Evolutionary conservation across 2,888 invertebrate species (phyloP).

Genomic region (Dicroscelio sp.): DNA sequence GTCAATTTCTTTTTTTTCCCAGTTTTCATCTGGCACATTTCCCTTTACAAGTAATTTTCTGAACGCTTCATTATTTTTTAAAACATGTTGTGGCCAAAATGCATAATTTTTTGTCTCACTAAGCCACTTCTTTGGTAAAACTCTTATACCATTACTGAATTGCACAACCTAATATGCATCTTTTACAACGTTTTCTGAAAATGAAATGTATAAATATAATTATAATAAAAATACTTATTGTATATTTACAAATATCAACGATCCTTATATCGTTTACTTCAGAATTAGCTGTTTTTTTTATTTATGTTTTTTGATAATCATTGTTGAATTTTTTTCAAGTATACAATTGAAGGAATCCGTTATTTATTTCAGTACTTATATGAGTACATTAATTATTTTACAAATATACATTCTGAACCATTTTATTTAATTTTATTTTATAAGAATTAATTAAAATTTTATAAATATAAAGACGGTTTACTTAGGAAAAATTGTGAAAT

Average conservation of each 20-base stretch:
- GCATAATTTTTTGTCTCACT: neutral
- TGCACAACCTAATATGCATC: neutral
- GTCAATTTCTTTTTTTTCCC: neutral
- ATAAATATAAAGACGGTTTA: neutral
- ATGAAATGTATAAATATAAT: neutral
- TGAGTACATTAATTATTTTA: neutral
- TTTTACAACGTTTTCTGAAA: neutral
- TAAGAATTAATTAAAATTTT: neutral
- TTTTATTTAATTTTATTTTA: neutral
- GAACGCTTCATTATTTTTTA: neutral
- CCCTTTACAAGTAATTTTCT: neutral
- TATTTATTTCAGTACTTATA: neutral
- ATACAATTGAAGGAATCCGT: neutral
- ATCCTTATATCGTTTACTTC: neutral
- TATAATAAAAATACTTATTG: neutral
- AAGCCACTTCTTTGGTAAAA: neutral
- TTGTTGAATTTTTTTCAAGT: neutral
- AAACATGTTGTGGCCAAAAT: neutral
- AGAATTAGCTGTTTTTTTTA: neutral
- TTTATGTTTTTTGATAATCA: neutral
- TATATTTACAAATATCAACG: neutral
- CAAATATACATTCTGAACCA: neutral
- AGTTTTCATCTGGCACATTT: neutral
- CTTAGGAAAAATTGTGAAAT: neutral
- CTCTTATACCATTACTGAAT: neutral